A percentile compares a stretch with the other conserved stretches of the same genome.
Conservation (phyloP, 1,140 invertebrate species). For the Harpegnathos saltator region DNA sequence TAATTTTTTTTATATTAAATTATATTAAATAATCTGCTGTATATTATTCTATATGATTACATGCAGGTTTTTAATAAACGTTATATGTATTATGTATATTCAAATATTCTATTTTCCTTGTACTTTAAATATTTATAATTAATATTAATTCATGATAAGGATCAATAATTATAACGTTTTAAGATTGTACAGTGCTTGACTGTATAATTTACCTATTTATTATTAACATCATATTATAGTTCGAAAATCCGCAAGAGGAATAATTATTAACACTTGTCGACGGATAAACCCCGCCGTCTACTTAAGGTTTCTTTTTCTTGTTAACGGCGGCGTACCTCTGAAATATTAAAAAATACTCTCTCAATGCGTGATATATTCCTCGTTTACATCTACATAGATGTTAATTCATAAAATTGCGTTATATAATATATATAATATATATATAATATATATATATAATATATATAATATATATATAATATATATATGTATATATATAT, state of each 20-base stretch:
- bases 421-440: conserved; percentile 35
- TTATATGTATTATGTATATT: conserved; percentile 44
- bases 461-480: conserved; percentile 31
- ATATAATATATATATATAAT: conserved; percentile 50
- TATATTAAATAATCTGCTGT: conserved; percentile 37
- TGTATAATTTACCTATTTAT: conserved; percentile 41
- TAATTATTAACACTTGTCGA: conserved; percentile 35
- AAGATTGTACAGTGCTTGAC: not conserved
- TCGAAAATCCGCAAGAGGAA: conserved; percentile 33
- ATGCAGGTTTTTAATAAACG: conserved; percentile 29
- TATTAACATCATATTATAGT: conserved; percentile 27
- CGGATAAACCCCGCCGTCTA: not conserved
- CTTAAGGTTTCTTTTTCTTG: not conserved
- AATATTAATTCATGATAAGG: conserved; percentile 68
- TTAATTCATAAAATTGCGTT: conserved; percentile 5
- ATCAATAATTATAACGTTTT: not conserved
- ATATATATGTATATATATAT: conserved; percentile 11
- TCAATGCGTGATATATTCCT: not conserved
- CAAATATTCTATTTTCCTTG: conserved; percentile 37
- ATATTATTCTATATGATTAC: conserved; percentile 12
- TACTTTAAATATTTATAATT: too few species aligned
- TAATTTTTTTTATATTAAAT: conserved; percentile 47
- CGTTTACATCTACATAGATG: conserved; percentile 31
- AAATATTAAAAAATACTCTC: conserved; percentile 70
- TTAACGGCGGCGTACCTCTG: conserved; percentile 24